Evolutionary conservation across 2,888 invertebrate genomes (phyloP), one percentile per base, ranked within the genome.

Genomic region (Eupsilia transversa): DNA sequence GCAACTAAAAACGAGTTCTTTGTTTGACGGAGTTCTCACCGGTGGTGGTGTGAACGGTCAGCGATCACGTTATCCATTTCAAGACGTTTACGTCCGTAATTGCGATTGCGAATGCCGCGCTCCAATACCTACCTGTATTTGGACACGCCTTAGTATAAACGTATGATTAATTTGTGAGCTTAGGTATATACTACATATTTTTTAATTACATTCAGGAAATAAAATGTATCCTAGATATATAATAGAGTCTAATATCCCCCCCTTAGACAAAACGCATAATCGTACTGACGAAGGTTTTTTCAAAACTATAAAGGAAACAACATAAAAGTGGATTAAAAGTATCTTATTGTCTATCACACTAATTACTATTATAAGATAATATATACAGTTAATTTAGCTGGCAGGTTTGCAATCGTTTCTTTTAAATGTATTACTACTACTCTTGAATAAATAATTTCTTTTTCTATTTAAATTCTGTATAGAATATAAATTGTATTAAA

Each of bases 341-440:
- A 70, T 86, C 77, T 84, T 83, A 79, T 79, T 81, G 59, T 72
- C 71, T 75, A 75, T 63, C n/a, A 60, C 30, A 72, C 38, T 63
- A 70, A 82, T 49, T 78, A 82, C 63, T 82, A 67, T 70, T 72
- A 43, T 60, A 71, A 17, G 23, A 35, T 23, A 35, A 35, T 49
- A 70, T 79, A 72, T 71, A 84, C 77, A 77, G 41, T 46, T 33
- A 84, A 74, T 80, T 86, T 80, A 64, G 76, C n/a, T 79, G 74
- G 68, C 78, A 68, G 59, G 49, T 46, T 76, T 69, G 20, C 54
- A 66, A 41, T 59, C 17, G 17, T 41, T 52, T 14, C 63, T 38
- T 66, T 57, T n/a, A 9, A 33, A 20, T 30, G 6, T 54, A 27
- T 17, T 54, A 54, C 49, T n/a, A 63, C 35, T 63, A 54, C 41